A percentile compares a stretch with the other conserved stretches of the same genome.
Conservation (phyloP, 2,888 invertebrate species). For the Napeogenes inachia region DNA sequence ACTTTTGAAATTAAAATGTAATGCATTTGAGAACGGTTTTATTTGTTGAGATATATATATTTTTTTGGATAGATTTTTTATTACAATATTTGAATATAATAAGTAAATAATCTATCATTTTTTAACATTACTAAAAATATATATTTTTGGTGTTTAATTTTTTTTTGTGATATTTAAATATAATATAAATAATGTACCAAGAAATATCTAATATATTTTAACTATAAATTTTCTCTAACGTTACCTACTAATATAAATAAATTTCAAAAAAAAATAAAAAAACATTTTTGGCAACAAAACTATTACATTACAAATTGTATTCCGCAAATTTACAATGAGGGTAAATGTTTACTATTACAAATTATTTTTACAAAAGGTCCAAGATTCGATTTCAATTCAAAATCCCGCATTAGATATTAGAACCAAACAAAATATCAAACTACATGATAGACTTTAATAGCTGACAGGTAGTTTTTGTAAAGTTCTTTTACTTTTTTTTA, state of each 20-base stretch:
- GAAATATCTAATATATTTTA: too few relatives aligned
- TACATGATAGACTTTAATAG: constrained; percentile 40
- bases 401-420: constrained; percentile 36
- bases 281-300: not conserved
- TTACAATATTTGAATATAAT: not conserved
- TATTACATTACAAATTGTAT: constrained; percentile 24
- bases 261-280: not conserved
- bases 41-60: not conserved
- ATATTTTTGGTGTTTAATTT: too few relatives aligned
- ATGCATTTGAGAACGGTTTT: not conserved
- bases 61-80: not conserved
- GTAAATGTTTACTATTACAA: constrained; percentile 72
- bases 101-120: too few relatives aligned
- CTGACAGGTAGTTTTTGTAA: constrained; percentile 15
- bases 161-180: too few relatives aligned
- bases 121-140: too few relatives aligned
- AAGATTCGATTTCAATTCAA: constrained; percentile 50
- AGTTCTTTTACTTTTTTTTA: not conserved
- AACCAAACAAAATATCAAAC: constrained; percentile 60
- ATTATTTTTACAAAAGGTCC: constrained; percentile 63
- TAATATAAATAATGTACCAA: too few relatives aligned
- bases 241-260: too few relatives aligned
- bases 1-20: constrained; percentile 10
- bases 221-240: too few relatives aligned
- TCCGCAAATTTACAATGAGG: constrained; percentile 46